Evolutionary conservation across 2,113 vertebrate species (phyloP).

Genomic region (Butorides virescens): DNA sequence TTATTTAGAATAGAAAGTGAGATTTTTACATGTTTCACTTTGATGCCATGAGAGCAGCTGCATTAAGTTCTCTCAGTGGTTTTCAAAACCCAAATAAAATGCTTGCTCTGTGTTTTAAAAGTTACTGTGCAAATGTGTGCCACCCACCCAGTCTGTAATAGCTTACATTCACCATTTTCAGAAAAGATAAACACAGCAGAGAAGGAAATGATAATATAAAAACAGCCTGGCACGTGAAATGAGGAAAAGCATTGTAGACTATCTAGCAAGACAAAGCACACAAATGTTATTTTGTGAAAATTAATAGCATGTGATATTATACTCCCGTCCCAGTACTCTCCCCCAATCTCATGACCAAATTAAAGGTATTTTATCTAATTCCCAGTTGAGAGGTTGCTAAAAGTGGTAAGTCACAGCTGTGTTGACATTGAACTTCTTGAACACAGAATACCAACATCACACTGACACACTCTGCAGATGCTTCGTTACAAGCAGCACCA

Average conservation of each 20-base stretch:
- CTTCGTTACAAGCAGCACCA: conserved; percentile 59
- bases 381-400: conserved; percentile 53
- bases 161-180: conserved; percentile 68
- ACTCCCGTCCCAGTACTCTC: background rate
- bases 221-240: conserved; percentile 56
- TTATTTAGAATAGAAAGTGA: conserved; percentile 68
- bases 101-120: conserved; percentile 67
- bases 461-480: conserved; percentile 45
- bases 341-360: conserved; percentile 1
- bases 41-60: conserved; percentile 66
- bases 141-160: conserved; percentile 69
- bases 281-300: conserved; percentile 61
- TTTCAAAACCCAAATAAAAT: conserved; percentile 72
- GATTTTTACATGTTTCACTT: conserved; percentile 68
- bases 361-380: conserved; percentile 71
- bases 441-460: conserved; percentile 26
- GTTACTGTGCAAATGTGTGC: conserved; percentile 65
- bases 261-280: conserved; percentile 57
- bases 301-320: conserved; percentile 63
- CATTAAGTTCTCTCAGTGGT: conserved; percentile 62
- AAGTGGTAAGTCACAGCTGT: conserved; percentile 68
- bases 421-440: conserved; percentile 60
- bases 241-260: conserved; percentile 45
- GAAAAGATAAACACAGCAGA: conserved; percentile 69
- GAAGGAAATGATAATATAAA: conserved; percentile 68